Conservation (phyloP, 2,113 vertebrate genomes). For the Circaetus gallicus region DNA sequence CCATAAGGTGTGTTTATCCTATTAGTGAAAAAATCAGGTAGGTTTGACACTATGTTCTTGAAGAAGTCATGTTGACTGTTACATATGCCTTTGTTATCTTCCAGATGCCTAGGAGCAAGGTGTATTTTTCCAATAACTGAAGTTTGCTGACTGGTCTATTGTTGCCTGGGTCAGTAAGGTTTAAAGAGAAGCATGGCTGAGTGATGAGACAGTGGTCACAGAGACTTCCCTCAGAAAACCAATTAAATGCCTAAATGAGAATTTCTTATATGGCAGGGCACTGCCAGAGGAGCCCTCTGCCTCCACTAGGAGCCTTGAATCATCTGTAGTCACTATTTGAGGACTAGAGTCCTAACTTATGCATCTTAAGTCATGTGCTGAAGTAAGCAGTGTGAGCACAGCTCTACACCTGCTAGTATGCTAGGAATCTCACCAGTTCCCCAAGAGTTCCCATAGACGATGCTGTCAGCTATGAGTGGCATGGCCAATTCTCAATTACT, state of each 20-base stretch:
- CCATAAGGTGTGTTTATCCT: background rate
- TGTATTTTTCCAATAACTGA: background rate
- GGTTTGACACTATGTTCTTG: background rate
- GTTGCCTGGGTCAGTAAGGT: background rate
- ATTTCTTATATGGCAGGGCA: background rate
- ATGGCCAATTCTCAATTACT: background rate
- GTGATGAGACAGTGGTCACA: background rate
- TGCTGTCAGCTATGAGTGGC: background rate
- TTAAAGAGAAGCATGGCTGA: background rate
- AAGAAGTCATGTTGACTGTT: background rate
- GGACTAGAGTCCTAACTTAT: background rate
- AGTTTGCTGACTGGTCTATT: background rate
- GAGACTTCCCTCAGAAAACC: background rate
- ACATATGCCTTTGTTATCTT: background rate
- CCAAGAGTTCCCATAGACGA: background rate
- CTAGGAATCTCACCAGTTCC: background rate
- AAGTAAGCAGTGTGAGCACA: background rate
- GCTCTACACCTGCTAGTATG: background rate
- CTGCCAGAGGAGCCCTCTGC: background rate
- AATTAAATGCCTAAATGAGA: background rate
- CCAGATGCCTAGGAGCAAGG: background rate
- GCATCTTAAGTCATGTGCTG: fast-evolving
- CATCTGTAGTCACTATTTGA: background rate
- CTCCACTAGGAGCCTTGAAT: background rate
- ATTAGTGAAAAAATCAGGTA: background rate